Evolutionary conservation across 2,888 invertebrate genomes (phyloP).

Genomic region (Lamproptera curius): DNA sequence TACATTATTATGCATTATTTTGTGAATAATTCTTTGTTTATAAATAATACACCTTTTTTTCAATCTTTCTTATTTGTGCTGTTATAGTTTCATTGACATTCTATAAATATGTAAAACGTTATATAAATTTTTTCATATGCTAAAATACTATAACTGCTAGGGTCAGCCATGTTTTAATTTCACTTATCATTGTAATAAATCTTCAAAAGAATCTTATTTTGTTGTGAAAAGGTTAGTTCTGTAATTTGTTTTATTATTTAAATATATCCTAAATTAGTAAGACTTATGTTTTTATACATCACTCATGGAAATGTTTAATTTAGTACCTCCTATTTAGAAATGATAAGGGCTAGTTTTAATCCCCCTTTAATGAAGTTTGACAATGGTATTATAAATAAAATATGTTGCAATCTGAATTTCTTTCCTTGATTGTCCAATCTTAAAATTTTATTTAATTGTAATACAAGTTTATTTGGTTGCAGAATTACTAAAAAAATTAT

Average conservation of each 20-base stretch:
- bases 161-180: slow-evolving; percentile 19
- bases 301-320: slow-evolving; percentile 32
- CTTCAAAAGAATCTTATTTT: slow-evolving; percentile 40
- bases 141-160: slow-evolving; percentile 25
- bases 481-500: too few relatives aligned
- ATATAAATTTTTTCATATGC: slow-evolving; percentile 25
- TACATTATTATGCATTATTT: slow-evolving; percentile 16
- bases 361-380: slow-evolving; percentile 47
- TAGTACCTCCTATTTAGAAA: slow-evolving; percentile 43
- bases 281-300: slow-evolving; percentile 15
- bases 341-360: slow-evolving; percentile 52
- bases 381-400: slow-evolving; percentile 63
- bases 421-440: too few relatives aligned
- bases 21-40: slow-evolving; percentile 16
- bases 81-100: neutral
- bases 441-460: too few relatives aligned
- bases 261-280: slow-evolving; percentile 14
- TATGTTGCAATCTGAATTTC: slow-evolving; percentile 56
- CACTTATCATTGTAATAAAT: slow-evolving; percentile 31
- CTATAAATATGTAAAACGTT: slow-evolving; percentile 18
- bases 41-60: slow-evolving; percentile 5
- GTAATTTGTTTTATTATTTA: slow-evolving; percentile 15
- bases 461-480: too few relatives aligned
- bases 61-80: slow-evolving; percentile 3
- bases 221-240: slow-evolving; percentile 18